Base-by-base conservation (phyloP, 2,113 vertebrate species). In the Microcebus ravelobensis region DNA sequence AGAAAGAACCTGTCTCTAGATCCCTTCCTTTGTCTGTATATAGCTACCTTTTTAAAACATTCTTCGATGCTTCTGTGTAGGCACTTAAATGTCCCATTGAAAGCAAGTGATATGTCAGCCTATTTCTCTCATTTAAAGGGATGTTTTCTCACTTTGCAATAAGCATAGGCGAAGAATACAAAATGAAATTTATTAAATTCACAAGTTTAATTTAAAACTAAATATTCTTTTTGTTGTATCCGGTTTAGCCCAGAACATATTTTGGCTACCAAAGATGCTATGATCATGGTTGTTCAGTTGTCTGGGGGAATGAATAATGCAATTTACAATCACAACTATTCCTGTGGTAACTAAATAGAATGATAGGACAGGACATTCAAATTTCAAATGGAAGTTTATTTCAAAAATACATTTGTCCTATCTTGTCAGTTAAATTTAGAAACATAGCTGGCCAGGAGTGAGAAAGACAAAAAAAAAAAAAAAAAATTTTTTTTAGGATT, bases 171-270 rank as follows among this genome's bases (percentile, higher is more conserved):
- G 10, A 71, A 42, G n/a, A 94, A 87, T 36, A 63, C 15, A 94
- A 90, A 74, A 79, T 71, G 5, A 4, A 79, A 65, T 45, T 83
- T 23, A 83, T 67, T 90, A 45, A 68, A 90, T 87, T 87, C 39
- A 92, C 17, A 94, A 74, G 15, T 59, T 68, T 29, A 89, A 52
- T 59, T 79, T 83, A 82, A 84, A 96, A 76, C 25, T 87, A 90
- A 91, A 85, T 76, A 34, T 68, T 73, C 8, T 42, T 87, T 48
- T 88, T 74, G 5, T 55, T 70, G 20, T 34, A 67, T 55, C 84
- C 6, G 83, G 18, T 67, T 84, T 91, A 91, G 48, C 6, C 65
- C 42, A 59, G 34, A 15, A 25, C 17, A 74, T 74, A 79, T 84
- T 96, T 91, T 79, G 84, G 39, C 18, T 74, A 42, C 34, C 23